Conservation (phyloP, 2,113 vertebrate genomes). For the Rattus rattus region DNA sequence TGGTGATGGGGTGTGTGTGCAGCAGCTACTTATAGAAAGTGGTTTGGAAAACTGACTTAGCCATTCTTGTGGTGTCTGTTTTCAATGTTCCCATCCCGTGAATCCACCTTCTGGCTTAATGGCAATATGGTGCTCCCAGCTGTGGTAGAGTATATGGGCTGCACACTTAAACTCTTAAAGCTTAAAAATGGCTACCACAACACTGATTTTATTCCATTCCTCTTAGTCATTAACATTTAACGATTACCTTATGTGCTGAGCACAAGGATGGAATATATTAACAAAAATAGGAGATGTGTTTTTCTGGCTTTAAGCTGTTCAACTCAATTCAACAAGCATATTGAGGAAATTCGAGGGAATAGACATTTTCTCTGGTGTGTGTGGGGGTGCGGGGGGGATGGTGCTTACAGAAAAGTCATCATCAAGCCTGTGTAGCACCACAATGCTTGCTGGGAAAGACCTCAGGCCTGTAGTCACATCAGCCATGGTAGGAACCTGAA, state of each 20-base stretch:
- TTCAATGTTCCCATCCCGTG: constrained; percentile 69
- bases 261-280: constrained; percentile 80
- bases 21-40: constrained; percentile 70
- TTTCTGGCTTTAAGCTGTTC: constrained; percentile 74
- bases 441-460: background rate
- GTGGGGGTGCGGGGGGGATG: background rate
- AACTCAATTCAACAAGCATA: constrained; percentile 73
- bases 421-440: background rate
- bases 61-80: constrained; percentile 72
- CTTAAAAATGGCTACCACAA: constrained; percentile 77
- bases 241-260: constrained; percentile 81
- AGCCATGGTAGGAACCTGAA: background rate
- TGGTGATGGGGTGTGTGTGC: background rate
- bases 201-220: constrained; percentile 73
- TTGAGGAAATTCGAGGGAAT: constrained; percentile 60
- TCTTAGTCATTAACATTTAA: constrained; percentile 83
- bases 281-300: constrained; percentile 70
- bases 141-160: constrained; percentile 63
- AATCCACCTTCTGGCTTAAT: constrained; percentile 80
- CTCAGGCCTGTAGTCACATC: background rate
- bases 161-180: constrained; percentile 74
- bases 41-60: constrained; percentile 68
- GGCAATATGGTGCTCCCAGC: constrained; percentile 78
- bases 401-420: constrained; percentile 11
- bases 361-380: constrained; percentile 49